Evolutionary conservation across 2,888 invertebrate species (phyloP).

Genomic region (Dorcus parallelipipedus): DNA sequence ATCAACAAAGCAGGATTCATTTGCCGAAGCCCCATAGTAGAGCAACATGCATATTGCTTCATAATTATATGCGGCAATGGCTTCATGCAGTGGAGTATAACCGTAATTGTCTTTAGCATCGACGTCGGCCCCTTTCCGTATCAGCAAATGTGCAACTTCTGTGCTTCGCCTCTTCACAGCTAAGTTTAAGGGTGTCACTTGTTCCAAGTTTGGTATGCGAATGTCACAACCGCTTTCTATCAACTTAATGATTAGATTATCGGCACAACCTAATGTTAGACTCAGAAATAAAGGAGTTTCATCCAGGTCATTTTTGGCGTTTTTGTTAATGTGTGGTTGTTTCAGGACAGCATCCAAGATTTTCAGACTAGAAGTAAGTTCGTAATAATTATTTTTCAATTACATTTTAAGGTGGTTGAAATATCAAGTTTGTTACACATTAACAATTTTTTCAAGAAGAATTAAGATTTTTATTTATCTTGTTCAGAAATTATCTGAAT

Average conservation of each 20-base stretch:
- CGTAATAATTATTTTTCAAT: no score
- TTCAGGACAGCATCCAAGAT: no score
- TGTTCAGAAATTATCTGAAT: no score
- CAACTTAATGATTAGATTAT: background rate
- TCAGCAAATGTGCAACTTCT: conserved; percentile 1
- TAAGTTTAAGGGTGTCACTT: conserved; percentile 9
- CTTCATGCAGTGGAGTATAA: conserved; percentile 25
- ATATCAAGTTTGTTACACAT: no score
- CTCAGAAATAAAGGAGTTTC: conserved; percentile 26
- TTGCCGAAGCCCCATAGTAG: conserved; percentile 10
- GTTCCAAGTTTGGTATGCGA: background rate
- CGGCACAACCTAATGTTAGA: conserved; percentile 2
- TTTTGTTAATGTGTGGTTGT: background rate
- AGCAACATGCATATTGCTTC: conserved; percentile 11
- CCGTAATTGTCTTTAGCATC: conserved; percentile 1
- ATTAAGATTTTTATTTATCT: no score
- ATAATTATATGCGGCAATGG: conserved; percentile 15
- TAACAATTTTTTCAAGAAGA: no score
- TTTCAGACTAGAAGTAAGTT: no score
- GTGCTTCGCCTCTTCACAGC: conserved; percentile 3
- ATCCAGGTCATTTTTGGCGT: conserved; percentile 31
- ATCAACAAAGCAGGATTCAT: conserved; percentile 1
- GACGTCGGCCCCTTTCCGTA: conserved; percentile 5
- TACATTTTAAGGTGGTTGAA: no score
- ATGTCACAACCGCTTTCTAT: conserved; percentile 8